Evolutionary conservation across 1,140 invertebrate species (phyloP).

Genomic region (Aphaenogaster rudis): DNA sequence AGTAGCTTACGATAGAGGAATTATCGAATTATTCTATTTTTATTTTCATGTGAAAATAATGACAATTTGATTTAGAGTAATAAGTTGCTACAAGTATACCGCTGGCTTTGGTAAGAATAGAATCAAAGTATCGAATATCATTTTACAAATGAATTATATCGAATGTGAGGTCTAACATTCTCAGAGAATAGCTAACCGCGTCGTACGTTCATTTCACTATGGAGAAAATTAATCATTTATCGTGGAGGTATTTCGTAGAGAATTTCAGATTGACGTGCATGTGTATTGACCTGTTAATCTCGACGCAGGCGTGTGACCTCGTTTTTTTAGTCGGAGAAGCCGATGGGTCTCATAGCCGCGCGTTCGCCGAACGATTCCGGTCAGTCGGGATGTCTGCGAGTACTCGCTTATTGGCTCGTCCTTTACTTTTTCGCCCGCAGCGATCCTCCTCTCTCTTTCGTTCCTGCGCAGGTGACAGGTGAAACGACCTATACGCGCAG

Average conservation of each 20-base stretch:
- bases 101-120: not conserved
- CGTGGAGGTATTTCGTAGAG: not conserved
- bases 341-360: slow-evolving; percentile 7
- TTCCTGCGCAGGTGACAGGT: slow-evolving; percentile 77
- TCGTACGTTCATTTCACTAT: not conserved
- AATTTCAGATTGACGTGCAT: slow-evolving; percentile 26
- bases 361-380: slow-evolving; percentile 57
- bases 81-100: not conserved
- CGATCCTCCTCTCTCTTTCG: slow-evolving; percentile 76
- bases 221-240: not conserved
- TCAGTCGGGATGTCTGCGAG: slow-evolving; percentile 47
- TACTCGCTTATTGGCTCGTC: slow-evolving; percentile 54
- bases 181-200: not conserved
- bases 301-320: not conserved
- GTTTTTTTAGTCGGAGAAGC: slow-evolving; percentile 33
- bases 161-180: not conserved
- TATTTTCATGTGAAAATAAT: not conserved
- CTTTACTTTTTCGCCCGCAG: slow-evolving; percentile 72
- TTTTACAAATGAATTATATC: not conserved
- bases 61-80: not conserved
- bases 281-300: slow-evolving; percentile 5
- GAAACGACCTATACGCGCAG: slow-evolving; percentile 78
- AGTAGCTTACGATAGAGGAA: not conserved
- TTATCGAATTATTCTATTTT: not conserved
- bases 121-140: not conserved